phyloP scores from a whole-genome alignment of 2,113 vertebrate genomes.

The Todiramphus saurophagus region DNA sequence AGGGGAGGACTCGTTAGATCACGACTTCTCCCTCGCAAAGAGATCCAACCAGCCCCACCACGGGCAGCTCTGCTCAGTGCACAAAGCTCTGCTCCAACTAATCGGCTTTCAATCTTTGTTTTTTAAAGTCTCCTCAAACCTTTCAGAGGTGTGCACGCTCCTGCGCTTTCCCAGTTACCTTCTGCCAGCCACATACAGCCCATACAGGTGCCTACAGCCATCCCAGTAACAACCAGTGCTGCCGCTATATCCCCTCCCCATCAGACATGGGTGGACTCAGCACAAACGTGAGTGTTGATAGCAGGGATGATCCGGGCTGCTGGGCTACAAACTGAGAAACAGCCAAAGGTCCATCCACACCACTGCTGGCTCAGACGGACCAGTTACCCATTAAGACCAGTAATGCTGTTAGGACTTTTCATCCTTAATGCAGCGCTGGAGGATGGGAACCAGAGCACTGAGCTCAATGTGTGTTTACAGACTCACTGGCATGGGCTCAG shows the following conservation, averaged over 20 bases:
- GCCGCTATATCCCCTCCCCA: neutral
- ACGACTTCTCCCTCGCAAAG: neutral
- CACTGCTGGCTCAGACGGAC: neutral
- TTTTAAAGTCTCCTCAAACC: neutral
- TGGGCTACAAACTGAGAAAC: neutral
- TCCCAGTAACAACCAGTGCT: neutral
- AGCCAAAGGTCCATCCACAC: neutral
- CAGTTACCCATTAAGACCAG: neutral
- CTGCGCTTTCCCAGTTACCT: neutral
- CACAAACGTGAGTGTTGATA: neutral
- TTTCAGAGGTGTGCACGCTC: neutral
- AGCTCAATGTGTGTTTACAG: neutral
- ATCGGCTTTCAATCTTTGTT: too few species aligned
- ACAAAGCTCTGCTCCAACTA: neutral
- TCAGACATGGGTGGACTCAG: rapidly evolving
- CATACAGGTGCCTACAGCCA: rapidly evolving
- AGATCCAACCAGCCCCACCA: neutral
- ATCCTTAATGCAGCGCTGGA: neutral
- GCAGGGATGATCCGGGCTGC: too few species aligned
- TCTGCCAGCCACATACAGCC: neutral
- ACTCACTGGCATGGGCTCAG: neutral
- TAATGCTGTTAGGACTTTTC: neutral
- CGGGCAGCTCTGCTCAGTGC: neutral
- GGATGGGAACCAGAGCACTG: neutral
- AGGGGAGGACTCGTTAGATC: neutral